These are phyloP conservation scores for Thermophis baileyi DNA, from an alignment of 2,113 vertebrate species.

Conservation along the genomic window DNA sequence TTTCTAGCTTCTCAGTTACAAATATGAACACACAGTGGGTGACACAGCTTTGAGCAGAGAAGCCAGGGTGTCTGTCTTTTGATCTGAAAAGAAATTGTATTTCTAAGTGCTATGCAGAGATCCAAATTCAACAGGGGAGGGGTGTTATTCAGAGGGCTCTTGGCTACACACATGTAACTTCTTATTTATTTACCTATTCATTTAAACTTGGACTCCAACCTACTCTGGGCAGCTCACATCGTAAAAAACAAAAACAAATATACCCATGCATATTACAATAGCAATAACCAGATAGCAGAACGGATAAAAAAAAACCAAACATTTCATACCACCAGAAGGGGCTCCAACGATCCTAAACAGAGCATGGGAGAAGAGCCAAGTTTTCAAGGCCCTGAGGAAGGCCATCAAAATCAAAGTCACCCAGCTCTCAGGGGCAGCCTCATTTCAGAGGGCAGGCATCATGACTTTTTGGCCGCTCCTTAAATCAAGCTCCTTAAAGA, in stretches of 20 bases:
- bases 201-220: not conserved
- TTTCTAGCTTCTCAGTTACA: not conserved
- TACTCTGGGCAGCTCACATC: not conserved
- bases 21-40: not conserved
- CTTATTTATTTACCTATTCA: not conserved
- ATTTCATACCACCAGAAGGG: not conserved
- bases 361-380: not conserved
- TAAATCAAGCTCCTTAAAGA: not conserved
- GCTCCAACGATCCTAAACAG: not conserved
- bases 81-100: not conserved
- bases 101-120: not conserved
- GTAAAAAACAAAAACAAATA: not conserved
- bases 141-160: not conserved
- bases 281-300: not conserved
- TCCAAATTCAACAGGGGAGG: not conserved
- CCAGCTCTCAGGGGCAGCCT: not conserved
- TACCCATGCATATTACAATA: not conserved
- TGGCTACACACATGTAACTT: not conserved
- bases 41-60: not conserved
- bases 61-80: not conserved
- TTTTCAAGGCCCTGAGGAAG: not conserved
- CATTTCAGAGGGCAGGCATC: not conserved
- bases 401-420: not conserved
- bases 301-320: not conserved
- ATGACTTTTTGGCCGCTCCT: not conserved